Evolutionary conservation across 2,113 vertebrate genomes (phyloP), one percentile per base, ranked within the genome.

Genomic region (Callopanchax toddi): DNA sequence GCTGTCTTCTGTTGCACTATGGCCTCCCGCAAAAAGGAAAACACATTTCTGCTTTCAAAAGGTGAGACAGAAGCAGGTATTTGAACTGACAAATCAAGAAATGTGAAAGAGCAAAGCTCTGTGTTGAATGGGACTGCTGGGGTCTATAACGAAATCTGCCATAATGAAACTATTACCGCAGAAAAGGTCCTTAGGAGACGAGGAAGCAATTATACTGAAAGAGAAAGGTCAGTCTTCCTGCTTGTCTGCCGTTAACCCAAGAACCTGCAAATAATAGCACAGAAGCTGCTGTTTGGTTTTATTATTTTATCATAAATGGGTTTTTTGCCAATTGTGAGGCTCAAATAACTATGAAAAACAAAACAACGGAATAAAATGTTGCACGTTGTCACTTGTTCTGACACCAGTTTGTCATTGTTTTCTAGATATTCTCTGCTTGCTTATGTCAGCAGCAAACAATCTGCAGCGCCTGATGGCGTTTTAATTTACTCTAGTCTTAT

Each of bases 81-180:
- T 49, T 53, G 39, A 49, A 58, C 22, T 67, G 76, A 75, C 40
- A 36, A 60, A 83, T 68, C 18, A 45, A 85, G 56, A n/a, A 53
- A 29, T 54, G 57, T 6, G 54, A 57, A 76, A 71, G 48, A 52
- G 56, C 25, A 53, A 44, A 59, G 56, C 29, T 15, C 39, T 66
- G 34, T 17, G 56, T 50, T 59, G 54, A 56, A 56, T 42, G 12
- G n/a, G 21, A 42, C 54, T 17, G 15, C 54, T 25, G 36, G 21
- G 21, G 23, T 45, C 23, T 42, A 21, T 26, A 32, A 45, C 65
- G 25, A 65, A 78, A 75, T 66, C 15, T 58, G 73, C 58, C 60
- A 60, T 83, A 80, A 68, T 72, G 66, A 76, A 84, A 76, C 46
- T 11, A 74, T 86, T 87, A 84, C 53, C 70, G 42, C 61, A 68